Evolutionary conservation across 2,888 invertebrate genomes (phyloP).

Genomic region (Lasius platythorax): DNA sequence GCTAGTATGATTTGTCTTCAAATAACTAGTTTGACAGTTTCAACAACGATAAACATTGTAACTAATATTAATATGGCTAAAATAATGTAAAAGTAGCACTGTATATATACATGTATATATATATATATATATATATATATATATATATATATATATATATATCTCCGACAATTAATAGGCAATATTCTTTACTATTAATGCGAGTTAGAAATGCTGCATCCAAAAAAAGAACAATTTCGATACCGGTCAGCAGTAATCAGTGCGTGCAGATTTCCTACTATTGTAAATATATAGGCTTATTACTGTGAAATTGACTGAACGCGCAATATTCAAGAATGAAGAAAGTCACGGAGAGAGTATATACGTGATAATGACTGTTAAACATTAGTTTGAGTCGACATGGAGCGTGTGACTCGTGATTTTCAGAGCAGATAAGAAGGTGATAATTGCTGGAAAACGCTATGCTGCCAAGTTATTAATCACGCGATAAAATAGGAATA

Average conservation of each 20-base stretch:
- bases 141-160: not conserved
- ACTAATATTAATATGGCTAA: not conserved
- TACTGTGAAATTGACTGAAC: constrained; percentile 16
- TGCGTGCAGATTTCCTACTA: constrained; percentile 13
- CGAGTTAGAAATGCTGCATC: constrained; percentile 3
- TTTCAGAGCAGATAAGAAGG: constrained; percentile 49
- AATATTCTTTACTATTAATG: not conserved
- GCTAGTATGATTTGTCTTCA: constrained; percentile 6
- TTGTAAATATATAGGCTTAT: constrained; percentile 30
- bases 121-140: too few relatives aligned
- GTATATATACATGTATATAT: not conserved
- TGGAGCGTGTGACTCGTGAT: constrained; percentile 31
- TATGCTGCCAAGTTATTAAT: constrained; percentile 2
- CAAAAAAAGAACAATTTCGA: constrained; percentile 1
- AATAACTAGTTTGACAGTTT: constrained; percentile 2
- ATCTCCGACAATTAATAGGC: too few relatives aligned
- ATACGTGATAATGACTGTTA: constrained; percentile 33
- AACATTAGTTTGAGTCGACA: constrained; percentile 15
- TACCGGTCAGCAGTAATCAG: constrained; percentile 16
- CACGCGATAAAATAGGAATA: constrained; percentile 13
- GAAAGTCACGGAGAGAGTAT: constrained; percentile 50
- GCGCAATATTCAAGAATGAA: constrained; percentile 27
- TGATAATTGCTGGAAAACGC: constrained; percentile 8
- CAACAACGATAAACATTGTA: constrained; percentile 17
- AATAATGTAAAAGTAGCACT: not conserved